Percentiles rank a stretch among this genome's conserved stretches.
Conservation (phyloP, 2,113 vertebrate species). For the rabbit (Oryctolagus cuniculus) region DNA sequence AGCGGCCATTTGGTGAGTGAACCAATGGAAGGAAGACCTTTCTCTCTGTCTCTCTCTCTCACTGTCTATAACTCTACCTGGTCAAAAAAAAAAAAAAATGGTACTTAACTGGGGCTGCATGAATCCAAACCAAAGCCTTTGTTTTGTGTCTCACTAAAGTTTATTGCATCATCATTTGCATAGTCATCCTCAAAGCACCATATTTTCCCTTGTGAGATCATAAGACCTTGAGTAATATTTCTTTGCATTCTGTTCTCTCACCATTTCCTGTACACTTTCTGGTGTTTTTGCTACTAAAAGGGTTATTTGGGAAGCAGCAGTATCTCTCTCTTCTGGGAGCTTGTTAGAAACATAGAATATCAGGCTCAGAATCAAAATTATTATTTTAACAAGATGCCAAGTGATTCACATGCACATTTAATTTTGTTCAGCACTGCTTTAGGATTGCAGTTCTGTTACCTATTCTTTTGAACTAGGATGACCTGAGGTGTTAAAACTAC, state of each 20-base stretch:
- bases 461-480: constrained; percentile 1
- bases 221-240: neutral
- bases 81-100: no score
- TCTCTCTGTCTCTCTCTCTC: no score
- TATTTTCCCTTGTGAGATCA: neutral
- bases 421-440: constrained; percentile 22
- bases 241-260: neutral
- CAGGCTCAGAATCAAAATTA: constrained; percentile 10
- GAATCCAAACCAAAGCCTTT: neutral
- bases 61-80: no score
- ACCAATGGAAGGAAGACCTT: no score
- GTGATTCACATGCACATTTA: neutral
- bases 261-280: neutral
- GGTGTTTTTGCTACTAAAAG: neutral
- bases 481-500: constrained; percentile 7
- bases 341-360: neutral
- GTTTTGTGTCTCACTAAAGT: neutral
- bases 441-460: neutral
- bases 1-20: no score
- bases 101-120: neutral
- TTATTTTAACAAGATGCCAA: neutral
- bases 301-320: neutral
- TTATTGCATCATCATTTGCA: neutral
- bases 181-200: neutral
- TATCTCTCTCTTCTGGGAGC: neutral